phyloP scores from a whole-genome alignment of 2,888 invertebrate genomes.

The Teleogryllus oceanicus region DNA sequence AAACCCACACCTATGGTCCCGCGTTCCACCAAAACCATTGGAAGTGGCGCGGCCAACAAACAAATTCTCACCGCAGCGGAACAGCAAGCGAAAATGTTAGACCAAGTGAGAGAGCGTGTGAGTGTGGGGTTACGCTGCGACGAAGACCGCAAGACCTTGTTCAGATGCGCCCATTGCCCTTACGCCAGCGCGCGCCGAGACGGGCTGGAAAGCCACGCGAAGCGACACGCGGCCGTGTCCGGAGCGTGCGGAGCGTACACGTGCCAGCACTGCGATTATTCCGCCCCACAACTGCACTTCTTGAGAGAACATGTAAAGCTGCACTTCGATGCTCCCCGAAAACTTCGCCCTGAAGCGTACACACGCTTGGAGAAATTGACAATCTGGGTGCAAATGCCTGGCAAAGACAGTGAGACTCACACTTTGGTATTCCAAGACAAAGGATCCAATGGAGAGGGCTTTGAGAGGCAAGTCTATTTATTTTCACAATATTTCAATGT shows the following conservation, averaged over 20 bases:
- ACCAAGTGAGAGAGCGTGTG: constrained; percentile 55
- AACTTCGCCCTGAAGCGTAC: constrained; percentile 57
- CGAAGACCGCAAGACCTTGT: constrained; percentile 59
- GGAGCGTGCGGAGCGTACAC: constrained; percentile 59
- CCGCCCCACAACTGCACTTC: constrained; percentile 68
- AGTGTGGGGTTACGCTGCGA: constrained; percentile 43
- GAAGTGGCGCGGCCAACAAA: constrained; percentile 37
- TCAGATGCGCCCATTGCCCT: constrained; percentile 74
- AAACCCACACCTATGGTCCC: constrained; percentile 11
- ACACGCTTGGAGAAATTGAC: constrained; percentile 59
- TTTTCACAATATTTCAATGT: neutral
- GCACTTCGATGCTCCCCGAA: constrained; percentile 65
- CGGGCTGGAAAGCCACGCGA: constrained; percentile 70
- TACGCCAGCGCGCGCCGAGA: constrained; percentile 71
- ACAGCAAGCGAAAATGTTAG: constrained; percentile 59
- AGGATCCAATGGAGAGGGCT: constrained; percentile 28
- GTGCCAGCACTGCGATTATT: constrained; percentile 80
- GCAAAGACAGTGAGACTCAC: constrained; percentile 39
- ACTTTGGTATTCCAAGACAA: constrained; percentile 41
- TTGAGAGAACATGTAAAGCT: constrained; percentile 75
- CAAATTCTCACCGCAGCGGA: constrained; percentile 59
- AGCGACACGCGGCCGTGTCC: constrained; percentile 64
- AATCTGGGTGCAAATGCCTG: constrained; percentile 53
- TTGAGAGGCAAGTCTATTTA: neutral
- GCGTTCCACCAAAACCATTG: constrained; percentile 33